Percentiles rank a stretch among this genome's conserved stretches.
These are phyloP conservation scores for Ardeotis arabs DNA, from an alignment of 2,113 vertebrate species.

Conservation along the genomic window DNA sequence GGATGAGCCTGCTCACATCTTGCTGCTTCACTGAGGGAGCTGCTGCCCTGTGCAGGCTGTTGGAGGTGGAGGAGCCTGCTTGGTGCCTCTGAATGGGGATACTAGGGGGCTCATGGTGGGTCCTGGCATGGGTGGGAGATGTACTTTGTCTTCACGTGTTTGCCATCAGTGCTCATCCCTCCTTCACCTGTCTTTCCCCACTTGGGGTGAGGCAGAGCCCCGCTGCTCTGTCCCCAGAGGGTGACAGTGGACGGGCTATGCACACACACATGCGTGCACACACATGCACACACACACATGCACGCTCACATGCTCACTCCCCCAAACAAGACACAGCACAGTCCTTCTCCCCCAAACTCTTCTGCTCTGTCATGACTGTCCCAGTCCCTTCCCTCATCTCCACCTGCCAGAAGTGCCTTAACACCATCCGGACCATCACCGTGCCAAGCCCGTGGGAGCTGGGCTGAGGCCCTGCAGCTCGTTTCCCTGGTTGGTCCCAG, in stretches of 20 bases:
- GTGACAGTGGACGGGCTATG: background rate
- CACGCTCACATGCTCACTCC: background rate
- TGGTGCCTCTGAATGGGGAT: fast-evolving
- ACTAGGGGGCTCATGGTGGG: background rate
- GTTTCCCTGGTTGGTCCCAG: fast-evolving
- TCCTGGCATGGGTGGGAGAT: background rate
- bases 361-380: background rate
- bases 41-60: background rate
- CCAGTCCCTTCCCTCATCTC: background rate
- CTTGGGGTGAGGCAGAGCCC: background rate
- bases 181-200: background rate
- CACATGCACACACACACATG: background rate
- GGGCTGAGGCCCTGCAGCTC: background rate
- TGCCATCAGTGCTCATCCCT: background rate
- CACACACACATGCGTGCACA: background rate
- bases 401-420: background rate
- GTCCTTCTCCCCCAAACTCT: background rate
- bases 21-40: background rate
- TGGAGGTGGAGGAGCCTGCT: background rate
- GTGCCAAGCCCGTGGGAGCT: background rate
- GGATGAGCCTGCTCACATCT: background rate
- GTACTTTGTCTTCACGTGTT: background rate
- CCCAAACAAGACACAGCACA: background rate
- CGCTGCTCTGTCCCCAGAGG: background rate
- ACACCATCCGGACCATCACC: fast-evolving